Evolutionary conservation across 1,140 invertebrate genomes (phyloP), one percentile per base, ranked within the genome.

Genomic region (Drosophila gunungcola): DNA sequence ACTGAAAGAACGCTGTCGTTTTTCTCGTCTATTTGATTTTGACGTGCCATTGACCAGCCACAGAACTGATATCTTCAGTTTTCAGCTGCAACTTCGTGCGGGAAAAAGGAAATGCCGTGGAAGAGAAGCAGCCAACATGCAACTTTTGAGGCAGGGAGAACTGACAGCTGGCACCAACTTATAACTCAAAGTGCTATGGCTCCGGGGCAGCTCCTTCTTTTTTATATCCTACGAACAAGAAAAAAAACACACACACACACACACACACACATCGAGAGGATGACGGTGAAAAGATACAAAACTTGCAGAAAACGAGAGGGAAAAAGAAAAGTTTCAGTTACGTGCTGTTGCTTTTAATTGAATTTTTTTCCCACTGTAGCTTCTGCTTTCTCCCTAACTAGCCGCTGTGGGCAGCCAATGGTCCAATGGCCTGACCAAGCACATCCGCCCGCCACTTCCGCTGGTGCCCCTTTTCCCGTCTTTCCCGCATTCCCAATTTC

Each of bases 261-360:
- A 45, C 51, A 51, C 54, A 63, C 51, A 73, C 41, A 61, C 27
- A 34, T 43, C 27, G 16, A 52, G 55, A 9, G 51, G 29, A 48
- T 64, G 62, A 60, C 61, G 62, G 55, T 60, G 60, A 69, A 88
- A 83, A 88, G 83, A 86, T 88, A 88, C 83, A 86, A 86, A 86
- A 86, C 82, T 86, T 82, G 83, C 73, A 61, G 16, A 73, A 55
- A 76, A 76, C 65, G 55, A 63, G 43, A 63, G 64, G 51, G 49
- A 73, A 72, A 63, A 77, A 60, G 63, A 86, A 90, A 90, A 90
- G 82, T 90, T 90, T 90, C 82, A 86, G 79, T 90, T 90, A 90
- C 86, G 86, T 90, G 86, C 88, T 90, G 86, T 90, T 90, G 88
- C 88, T 90, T 90, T 90, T 90, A 90, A 90, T 90, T 90, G 86